Evolutionary conservation across 2,113 vertebrate species (phyloP).

Genomic region (Heterocephalus glaber): DNA sequence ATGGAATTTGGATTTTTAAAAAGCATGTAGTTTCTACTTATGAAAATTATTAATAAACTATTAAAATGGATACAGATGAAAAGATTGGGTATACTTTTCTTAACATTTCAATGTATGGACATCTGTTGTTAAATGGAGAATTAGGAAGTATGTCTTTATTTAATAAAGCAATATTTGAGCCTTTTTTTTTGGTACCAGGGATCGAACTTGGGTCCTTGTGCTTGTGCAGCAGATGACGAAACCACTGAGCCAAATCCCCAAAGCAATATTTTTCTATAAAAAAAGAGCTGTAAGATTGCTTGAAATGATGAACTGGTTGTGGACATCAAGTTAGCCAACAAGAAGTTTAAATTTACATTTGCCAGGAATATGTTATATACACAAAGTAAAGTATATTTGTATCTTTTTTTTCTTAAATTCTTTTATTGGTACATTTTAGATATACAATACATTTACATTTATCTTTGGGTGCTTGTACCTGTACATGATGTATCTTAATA

Average conservation of each 20-base stretch:
- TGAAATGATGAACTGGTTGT: not conserved
- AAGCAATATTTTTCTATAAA: not conserved
- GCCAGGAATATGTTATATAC: not conserved
- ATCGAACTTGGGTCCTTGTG: no score
- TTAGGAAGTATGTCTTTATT: conserved; percentile 16
- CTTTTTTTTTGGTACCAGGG: no score
- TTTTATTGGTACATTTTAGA: no score
- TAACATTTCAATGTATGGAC: not conserved
- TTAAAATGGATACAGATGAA: not conserved
- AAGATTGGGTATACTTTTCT: not conserved
- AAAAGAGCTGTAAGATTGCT: conserved; percentile 9
- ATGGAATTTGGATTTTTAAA: not conserved
- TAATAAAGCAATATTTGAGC: not conserved
- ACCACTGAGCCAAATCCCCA: no score
- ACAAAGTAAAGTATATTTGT: not conserved
- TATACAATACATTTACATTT: no score
- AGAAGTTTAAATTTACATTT: not conserved
- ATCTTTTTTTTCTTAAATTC: no score
- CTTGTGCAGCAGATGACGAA: no score
- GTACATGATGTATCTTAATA: no score
- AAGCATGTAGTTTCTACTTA: not conserved
- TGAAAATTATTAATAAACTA: conserved; percentile 35
- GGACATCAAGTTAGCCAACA: not conserved
- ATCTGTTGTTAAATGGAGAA: not conserved
- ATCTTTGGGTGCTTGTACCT: no score